Percentiles rank a stretch among this genome's conserved stretches.
These are phyloP conservation scores for Lordiphosa collinella DNA, from an alignment of 1,140 invertebrate species.

Conservation along the genomic window DNA sequence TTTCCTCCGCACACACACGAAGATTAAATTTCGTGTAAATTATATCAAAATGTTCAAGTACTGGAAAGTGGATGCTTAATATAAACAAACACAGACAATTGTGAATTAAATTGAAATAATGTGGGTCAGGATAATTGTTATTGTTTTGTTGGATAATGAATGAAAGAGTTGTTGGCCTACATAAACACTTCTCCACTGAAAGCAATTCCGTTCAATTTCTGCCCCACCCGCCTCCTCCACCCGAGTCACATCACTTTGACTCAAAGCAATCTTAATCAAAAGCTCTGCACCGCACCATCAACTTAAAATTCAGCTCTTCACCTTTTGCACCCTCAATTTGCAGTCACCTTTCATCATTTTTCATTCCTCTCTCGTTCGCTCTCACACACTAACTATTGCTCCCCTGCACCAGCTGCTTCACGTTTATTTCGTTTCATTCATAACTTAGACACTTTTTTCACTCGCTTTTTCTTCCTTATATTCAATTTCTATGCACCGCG, in stretches of 20 bases:
- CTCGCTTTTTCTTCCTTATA: constrained; percentile 39
- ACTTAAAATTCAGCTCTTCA: constrained; percentile 55
- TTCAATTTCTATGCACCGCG: constrained; percentile 67
- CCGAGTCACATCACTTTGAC: constrained; percentile 18
- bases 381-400: too few species aligned
- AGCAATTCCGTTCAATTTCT: too few species aligned
- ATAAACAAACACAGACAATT: constrained; percentile 1
- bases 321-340: constrained; percentile 44
- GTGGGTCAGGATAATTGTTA: constrained; percentile 6
- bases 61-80: constrained; percentile 2
- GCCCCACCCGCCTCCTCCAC: too few species aligned
- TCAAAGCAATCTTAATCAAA: constrained; percentile 51
- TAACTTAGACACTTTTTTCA: constrained; percentile 27
- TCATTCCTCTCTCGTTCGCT: constrained; percentile 1
- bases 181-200: too few species aligned
- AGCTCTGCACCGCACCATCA: constrained; percentile 7
- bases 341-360: constrained; percentile 36
- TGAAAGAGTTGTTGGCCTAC: too few species aligned
- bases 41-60: constrained; percentile 20
- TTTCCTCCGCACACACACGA: constrained; percentile 14
- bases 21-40: constrained; percentile 41
- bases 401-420: constrained; percentile 20
- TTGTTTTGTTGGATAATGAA: constrained; percentile 2
- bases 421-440: constrained; percentile 30
- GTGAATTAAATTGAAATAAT: constrained; percentile 3